Percentiles rank a stretch among this genome's conserved stretches.
phyloP scores from a whole-genome alignment of 2,797 vertebrate species.

The Peromyscus eremicus region DNA sequence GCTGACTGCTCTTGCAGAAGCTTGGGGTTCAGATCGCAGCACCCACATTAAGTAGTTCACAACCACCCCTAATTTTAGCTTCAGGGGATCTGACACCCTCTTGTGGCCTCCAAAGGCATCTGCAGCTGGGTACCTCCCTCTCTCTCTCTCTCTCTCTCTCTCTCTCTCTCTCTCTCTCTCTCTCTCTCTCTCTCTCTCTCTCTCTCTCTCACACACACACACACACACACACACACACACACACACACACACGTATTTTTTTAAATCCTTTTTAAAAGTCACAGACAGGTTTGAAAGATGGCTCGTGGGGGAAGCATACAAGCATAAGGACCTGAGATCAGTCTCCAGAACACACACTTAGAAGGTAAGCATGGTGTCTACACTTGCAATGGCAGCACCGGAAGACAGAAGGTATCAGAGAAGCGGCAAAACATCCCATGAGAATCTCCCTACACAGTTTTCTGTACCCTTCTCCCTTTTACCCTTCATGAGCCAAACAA shows the following conservation, averaged over 20 bases:
- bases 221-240: background rate
- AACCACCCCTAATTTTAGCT: background rate
- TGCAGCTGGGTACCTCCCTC: background rate
- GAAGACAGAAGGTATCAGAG: background rate
- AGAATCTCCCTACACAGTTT: background rate
- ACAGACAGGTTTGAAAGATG: background rate
- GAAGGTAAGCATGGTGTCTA: too few species aligned
- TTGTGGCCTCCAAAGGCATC: background rate
- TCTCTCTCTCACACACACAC: background rate
- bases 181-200: too few species aligned
- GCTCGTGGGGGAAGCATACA: background rate
- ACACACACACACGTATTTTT: background rate
- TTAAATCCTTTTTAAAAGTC: background rate
- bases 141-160: too few species aligned
- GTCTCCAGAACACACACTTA: background rate
- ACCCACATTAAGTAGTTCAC: background rate
- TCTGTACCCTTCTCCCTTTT: background rate
- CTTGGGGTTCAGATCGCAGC: background rate
- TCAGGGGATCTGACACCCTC: background rate
- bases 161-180: too few species aligned
- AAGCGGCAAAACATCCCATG: background rate
- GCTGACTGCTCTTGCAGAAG: background rate
- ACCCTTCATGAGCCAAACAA: background rate
- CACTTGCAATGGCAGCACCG: too few species aligned
- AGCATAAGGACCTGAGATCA: background rate